phyloP scores from a whole-genome alignment of 2,113 vertebrate species.

The Aleadryas rufinucha region DNA sequence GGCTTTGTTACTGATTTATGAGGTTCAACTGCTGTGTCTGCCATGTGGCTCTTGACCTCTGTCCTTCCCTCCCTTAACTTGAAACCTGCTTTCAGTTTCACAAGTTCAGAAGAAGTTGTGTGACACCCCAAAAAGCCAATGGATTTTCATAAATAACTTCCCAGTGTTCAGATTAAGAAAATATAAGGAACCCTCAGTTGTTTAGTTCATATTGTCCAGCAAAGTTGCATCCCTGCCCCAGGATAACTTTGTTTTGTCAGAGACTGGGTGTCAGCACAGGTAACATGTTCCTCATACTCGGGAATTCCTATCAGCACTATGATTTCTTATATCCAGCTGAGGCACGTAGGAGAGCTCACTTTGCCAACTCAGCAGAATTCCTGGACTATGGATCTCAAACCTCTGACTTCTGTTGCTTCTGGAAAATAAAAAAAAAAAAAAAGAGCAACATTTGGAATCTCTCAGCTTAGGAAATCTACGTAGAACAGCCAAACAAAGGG shows the following conservation, averaged over 20 bases:
- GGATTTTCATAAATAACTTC: neutral
- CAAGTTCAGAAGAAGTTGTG: neutral
- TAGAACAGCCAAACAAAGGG: neutral
- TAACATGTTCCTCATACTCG: fast-evolving
- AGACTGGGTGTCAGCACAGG: neutral
- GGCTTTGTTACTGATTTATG: neutral
- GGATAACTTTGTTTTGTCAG: neutral
- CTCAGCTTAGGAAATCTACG: neutral
- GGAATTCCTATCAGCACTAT: neutral
- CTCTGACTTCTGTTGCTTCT: neutral
- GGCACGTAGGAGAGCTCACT: fast-evolving
- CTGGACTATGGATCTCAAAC: neutral
- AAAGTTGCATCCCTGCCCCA: neutral
- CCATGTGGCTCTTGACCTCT: neutral
- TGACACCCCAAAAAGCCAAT: neutral
- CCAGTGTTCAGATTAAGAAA: neutral
- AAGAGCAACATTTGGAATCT: neutral
- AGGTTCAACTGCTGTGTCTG: neutral
- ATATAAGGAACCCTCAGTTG: neutral
- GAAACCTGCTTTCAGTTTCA: neutral
- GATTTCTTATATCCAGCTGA: neutral
- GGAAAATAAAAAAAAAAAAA: neutral
- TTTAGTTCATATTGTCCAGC: neutral
- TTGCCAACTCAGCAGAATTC: neutral
- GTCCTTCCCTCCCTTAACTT: neutral